Evolutionary conservation across 2,113 vertebrate genomes (phyloP).

Genomic region (Monopterus albus): DNA sequence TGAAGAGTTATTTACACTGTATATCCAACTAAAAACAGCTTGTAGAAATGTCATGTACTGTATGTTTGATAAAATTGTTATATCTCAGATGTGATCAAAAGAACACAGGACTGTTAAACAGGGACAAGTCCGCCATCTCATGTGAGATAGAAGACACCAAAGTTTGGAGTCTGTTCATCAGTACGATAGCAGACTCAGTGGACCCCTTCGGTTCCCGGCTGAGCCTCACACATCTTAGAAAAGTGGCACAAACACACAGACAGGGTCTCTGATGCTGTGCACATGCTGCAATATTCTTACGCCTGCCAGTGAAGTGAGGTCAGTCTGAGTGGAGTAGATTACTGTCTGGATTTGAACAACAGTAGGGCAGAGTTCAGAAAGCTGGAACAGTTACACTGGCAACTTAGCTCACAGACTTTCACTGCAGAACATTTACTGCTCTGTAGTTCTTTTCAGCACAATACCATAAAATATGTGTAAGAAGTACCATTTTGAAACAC

Average conservation of each 20-base stretch:
- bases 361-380: conserved; percentile 18
- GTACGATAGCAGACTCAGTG: neutral
- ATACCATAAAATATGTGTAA: neutral
- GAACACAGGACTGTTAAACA: too few relatives aligned
- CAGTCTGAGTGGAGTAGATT: conserved; percentile 30
- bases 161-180: too few relatives aligned
- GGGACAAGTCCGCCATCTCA: too few relatives aligned
- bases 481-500: neutral
- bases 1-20: too few relatives aligned
- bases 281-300: conserved; percentile 52
- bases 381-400: neutral
- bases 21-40: too few relatives aligned
- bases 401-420: conserved; percentile 2
- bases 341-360: conserved; percentile 23
- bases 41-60: too few relatives aligned
- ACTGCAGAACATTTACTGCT: too few relatives aligned
- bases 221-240: conserved; percentile 23
- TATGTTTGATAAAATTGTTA: too few relatives aligned
- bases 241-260: conserved; percentile 42
- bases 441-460: neutral
- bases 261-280: conserved; percentile 11
- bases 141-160: too few relatives aligned
- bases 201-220: neutral
- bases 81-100: too few relatives aligned
- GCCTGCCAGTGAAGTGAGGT: conserved; percentile 54